These are phyloP conservation scores for Enteromius unitaeniatus DNA, from an alignment of 2,797 vertebrate species.

Conservation along the genomic window DNA sequence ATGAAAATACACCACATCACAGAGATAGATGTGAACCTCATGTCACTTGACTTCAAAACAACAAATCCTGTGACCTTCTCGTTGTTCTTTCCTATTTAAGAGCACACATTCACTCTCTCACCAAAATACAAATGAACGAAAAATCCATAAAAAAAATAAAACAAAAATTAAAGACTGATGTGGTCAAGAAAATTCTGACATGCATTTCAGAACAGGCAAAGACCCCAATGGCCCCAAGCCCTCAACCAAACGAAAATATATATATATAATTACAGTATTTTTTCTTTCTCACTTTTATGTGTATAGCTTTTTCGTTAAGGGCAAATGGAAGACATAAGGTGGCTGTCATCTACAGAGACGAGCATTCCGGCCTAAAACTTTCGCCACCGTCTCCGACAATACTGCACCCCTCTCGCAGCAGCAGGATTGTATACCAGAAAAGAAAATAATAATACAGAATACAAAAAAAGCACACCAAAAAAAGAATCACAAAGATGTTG, in stretches of 20 bases:
- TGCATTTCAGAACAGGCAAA: constrained; percentile 65
- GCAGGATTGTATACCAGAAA: constrained; percentile 58
- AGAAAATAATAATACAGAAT: constrained; percentile 54
- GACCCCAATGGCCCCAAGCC: constrained; percentile 40
- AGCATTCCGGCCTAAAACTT: constrained; percentile 63
- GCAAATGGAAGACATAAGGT: constrained; percentile 75
- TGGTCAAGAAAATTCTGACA: constrained; percentile 62
- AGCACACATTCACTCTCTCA: constrained; percentile 10
- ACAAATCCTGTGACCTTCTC: background rate
- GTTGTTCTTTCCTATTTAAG: background rate
- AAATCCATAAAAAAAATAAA: constrained; percentile 63
- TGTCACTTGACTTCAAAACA: background rate
- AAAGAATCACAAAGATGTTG: constrained; percentile 60
- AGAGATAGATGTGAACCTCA: background rate
- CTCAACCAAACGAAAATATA: constrained; percentile 45
- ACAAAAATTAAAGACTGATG: constrained; percentile 52
- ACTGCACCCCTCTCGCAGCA: constrained; percentile 60
- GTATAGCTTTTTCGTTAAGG: constrained; percentile 47
- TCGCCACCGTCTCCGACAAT: constrained; percentile 15
- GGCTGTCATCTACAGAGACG: constrained; percentile 69
- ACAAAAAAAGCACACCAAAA: constrained; percentile 47
- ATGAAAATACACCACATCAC: background rate
- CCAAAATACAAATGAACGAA: constrained; percentile 59
- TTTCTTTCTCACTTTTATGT: background rate
- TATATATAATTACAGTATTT: constrained; percentile 55